A percentile compares a stretch with the other conserved stretches of the same genome.
Conservation (phyloP, 2,888 invertebrate genomes). For the Acleris emargana region DNA sequence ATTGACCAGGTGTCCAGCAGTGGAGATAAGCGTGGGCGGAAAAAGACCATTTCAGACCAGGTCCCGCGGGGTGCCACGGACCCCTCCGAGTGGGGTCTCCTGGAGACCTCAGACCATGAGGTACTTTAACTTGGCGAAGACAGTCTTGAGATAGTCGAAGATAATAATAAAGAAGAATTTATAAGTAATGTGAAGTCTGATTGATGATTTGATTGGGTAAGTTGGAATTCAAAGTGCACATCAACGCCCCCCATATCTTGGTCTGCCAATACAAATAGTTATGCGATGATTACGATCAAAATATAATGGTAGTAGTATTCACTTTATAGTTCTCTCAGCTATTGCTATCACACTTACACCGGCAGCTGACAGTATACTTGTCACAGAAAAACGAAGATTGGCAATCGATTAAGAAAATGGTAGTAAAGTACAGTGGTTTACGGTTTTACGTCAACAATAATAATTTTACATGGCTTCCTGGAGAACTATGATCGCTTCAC, state of each 20-base stretch:
- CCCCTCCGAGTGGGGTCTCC: constrained; percentile 58
- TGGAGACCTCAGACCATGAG: constrained; percentile 64
- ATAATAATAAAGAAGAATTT: neutral
- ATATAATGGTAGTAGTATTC: too few relatives aligned
- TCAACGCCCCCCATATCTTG: too few relatives aligned
- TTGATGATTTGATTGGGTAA: neutral
- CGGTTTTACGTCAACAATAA: too few relatives aligned
- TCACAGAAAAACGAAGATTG: too few relatives aligned
- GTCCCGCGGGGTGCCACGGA: constrained; percentile 53
- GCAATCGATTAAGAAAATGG: too few relatives aligned
- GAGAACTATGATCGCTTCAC: neutral
- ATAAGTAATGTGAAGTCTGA: constrained; percentile 1
- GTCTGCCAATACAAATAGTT: too few relatives aligned
- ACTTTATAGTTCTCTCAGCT: too few relatives aligned
- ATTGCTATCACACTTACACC: too few relatives aligned
- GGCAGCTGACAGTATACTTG: too few relatives aligned
- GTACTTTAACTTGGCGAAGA: constrained; percentile 41
- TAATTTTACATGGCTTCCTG: too few relatives aligned
- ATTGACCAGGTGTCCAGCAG: constrained; percentile 48
- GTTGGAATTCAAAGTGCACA: neutral
- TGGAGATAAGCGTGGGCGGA: constrained; percentile 68
- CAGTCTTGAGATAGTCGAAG: constrained; percentile 14
- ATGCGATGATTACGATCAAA: too few relatives aligned
- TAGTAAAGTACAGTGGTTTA: too few relatives aligned
- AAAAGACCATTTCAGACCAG: constrained; percentile 58